A percentile compares a stretch with the other conserved stretches of the same genome.
These are phyloP conservation scores for Idaea biselata DNA, from an alignment of 2,888 invertebrate genomes.

Conservation along the genomic window DNA sequence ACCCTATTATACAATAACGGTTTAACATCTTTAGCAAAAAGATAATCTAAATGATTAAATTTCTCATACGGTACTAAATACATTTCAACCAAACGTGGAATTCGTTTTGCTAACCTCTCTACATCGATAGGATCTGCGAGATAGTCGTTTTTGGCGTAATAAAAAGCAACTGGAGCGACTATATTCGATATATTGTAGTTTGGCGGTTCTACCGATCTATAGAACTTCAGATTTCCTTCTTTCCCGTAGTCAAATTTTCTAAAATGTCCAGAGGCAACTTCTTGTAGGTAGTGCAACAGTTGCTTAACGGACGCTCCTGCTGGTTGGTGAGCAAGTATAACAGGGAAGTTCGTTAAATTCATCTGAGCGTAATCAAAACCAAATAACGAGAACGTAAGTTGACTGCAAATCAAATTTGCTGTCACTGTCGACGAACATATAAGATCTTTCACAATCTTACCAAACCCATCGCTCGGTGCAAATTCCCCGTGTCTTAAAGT, in stretches of 20 bases:
- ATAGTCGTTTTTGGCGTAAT: slow-evolving; percentile 37
- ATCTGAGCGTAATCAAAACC: slow-evolving; percentile 36
- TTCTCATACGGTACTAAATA: slow-evolving; percentile 26
- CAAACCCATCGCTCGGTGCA: slow-evolving; percentile 12
- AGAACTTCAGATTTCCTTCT: slow-evolving; percentile 26
- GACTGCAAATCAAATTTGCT: slow-evolving; percentile 22
- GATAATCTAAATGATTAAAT: slow-evolving; percentile 39
- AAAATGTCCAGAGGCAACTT: slow-evolving; percentile 31
- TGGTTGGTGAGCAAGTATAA: slow-evolving; percentile 31
- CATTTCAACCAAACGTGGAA: slow-evolving; percentile 31
- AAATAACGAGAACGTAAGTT: slow-evolving; percentile 23
- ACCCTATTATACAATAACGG: slow-evolving; percentile 19
- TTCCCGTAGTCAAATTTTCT: slow-evolving; percentile 36
- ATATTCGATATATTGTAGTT: slow-evolving; percentile 32
- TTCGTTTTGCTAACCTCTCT: slow-evolving; percentile 20
- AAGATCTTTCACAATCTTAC: slow-evolving; percentile 7
- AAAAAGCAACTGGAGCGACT: slow-evolving; percentile 30
- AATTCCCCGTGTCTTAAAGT: slow-evolving; percentile 10
- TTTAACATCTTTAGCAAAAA: slow-evolving; percentile 35
- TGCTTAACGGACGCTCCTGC: slow-evolving; percentile 70
- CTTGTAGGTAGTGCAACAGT: slow-evolving; percentile 45
- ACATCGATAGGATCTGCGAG: slow-evolving; percentile 30
- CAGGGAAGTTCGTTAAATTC: slow-evolving; percentile 20
- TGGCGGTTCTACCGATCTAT: slow-evolving; percentile 27
- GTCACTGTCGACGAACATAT: slow-evolving; percentile 6